Percentiles rank a stretch among this genome's conserved stretches.
These are phyloP conservation scores for Epiblema foenella DNA, from an alignment of 2,888 invertebrate species.

Conservation along the genomic window DNA sequence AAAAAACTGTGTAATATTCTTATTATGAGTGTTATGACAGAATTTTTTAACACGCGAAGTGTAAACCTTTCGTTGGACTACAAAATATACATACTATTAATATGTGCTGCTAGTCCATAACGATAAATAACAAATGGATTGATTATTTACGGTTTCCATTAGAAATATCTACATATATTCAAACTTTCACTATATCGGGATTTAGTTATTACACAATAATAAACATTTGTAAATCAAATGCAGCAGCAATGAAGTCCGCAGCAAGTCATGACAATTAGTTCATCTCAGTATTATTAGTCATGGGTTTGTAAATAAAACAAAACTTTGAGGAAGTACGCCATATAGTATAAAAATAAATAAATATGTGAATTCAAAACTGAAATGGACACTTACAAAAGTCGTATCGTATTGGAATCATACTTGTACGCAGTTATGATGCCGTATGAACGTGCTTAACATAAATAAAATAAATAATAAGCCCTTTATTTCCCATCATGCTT, in stretches of 20 bases:
- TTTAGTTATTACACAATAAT: conserved; percentile 11
- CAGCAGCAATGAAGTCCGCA: not conserved
- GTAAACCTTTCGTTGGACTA: not conserved
- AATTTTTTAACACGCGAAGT: no score
- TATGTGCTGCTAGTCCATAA: not conserved
- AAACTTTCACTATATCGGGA: not conserved
- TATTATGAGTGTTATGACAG: no score
- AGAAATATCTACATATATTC: conserved; percentile 4
- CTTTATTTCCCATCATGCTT: no score
- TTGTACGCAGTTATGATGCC: not conserved
- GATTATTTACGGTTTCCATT: conserved; percentile 9
- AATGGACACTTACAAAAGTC: no score
- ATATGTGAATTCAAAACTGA: no score
- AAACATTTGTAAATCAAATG: not conserved
- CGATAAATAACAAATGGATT: conserved; percentile 8
- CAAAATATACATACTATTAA: not conserved
- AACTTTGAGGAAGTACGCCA: not conserved
- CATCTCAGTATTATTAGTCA: not conserved
- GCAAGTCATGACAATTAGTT: not conserved
- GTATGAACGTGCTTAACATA: not conserved
- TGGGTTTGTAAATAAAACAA: not conserved
- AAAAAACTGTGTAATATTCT: no score
- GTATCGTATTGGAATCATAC: no score
- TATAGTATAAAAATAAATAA: not conserved
- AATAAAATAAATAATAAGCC: no score